A percentile compares a stretch with the other conserved stretches of the same genome.
These are phyloP conservation scores for Ivindomyrus marchei DNA, from an alignment of 2,113 vertebrate species.

Conservation along the genomic window DNA sequence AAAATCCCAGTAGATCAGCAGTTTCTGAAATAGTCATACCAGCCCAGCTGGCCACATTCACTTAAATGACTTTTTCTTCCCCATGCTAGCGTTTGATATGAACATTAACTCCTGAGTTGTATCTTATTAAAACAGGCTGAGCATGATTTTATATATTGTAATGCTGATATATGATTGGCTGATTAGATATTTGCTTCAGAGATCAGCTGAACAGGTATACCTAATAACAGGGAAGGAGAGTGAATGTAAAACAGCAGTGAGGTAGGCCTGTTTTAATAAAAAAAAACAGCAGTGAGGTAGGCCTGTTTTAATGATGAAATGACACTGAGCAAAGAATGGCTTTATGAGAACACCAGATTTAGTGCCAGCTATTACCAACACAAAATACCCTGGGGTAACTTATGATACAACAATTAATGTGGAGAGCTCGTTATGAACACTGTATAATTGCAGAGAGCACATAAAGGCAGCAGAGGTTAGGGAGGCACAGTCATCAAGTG, in stretches of 20 bases:
- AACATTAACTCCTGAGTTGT: background rate
- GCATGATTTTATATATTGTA: background rate
- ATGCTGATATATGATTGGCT: background rate
- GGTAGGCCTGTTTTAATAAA: no score
- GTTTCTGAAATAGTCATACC: background rate
- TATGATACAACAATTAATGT: background rate
- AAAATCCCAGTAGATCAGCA: background rate
- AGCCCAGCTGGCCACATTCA: background rate
- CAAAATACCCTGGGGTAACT: background rate
- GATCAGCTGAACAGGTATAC: background rate
- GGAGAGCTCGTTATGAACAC: background rate
- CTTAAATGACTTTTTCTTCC: no score
- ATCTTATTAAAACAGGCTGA: no score
- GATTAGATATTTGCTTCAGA: background rate
- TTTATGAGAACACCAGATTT: background rate
- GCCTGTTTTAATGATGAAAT: background rate
- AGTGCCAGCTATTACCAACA: background rate
- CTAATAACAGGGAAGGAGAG: background rate
- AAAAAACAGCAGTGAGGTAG: no score
- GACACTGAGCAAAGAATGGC: background rate
- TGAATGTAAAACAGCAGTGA: background rate
- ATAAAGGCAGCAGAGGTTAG: background rate
- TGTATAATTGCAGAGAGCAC: background rate
- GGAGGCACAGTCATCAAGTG: background rate
- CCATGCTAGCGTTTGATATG: background rate